Conservation (phyloP, 2,113 vertebrate genomes). For the Tauraco erythrolophus region DNA sequence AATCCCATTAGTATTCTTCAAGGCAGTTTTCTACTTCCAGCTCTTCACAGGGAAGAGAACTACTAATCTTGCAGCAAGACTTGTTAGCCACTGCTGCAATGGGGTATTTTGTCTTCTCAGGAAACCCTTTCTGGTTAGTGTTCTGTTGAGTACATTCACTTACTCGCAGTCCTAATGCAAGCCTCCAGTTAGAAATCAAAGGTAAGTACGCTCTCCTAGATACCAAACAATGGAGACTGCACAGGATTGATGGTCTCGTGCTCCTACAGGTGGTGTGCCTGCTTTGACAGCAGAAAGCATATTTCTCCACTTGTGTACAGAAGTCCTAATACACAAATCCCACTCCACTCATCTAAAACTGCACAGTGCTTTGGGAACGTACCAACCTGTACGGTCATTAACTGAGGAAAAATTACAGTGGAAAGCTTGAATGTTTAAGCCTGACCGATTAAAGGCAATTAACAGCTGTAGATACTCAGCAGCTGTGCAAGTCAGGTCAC, state of each 20-base stretch:
- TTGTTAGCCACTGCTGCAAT: background rate
- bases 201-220: background rate
- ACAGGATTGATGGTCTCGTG: accelerated
- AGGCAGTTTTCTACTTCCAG: background rate
- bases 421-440: background rate
- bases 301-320: accelerated
- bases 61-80: background rate
- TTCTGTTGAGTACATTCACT: background rate
- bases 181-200: background rate
- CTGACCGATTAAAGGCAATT: background rate
- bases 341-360: background rate
- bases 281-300: background rate
- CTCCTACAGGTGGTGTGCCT: background rate
- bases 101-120: background rate
- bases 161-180: background rate
- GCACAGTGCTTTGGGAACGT: background rate
- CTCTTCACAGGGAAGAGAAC: background rate
- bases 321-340: background rate
- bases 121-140: background rate
- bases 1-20: background rate
- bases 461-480: conserved; percentile 2
- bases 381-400: background rate
- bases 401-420: background rate
- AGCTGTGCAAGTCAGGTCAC: background rate
- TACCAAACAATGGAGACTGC: background rate